These are phyloP conservation scores for Falco cherrug DNA, from an alignment of 2,797 vertebrate species.

Conservation along the genomic window DNA sequence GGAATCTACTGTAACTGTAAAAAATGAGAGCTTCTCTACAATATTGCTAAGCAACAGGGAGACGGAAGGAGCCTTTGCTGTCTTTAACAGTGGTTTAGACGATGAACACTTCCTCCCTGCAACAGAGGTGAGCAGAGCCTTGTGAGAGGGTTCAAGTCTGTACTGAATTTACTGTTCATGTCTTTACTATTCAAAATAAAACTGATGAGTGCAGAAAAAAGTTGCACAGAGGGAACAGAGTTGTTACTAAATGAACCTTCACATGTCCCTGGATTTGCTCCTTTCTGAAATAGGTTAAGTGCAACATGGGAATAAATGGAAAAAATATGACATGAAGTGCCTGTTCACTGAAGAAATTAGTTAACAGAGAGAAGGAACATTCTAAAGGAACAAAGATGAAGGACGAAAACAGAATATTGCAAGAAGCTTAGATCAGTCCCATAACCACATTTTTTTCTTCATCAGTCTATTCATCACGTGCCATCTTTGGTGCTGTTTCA, in stretches of 20 bases:
- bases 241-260: not conserved
- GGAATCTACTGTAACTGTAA: not conserved
- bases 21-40: not conserved
- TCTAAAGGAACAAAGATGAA: not conserved
- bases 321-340: not conserved
- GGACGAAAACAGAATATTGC: not conserved
- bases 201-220: not conserved
- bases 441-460: not conserved
- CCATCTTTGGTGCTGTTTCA: not conserved
- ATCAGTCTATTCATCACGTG: not conserved
- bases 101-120: not conserved
- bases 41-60: not conserved
- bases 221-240: not conserved
- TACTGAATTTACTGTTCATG: not conserved
- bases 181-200: not conserved
- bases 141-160: not conserved
- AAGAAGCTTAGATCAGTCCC: not conserved
- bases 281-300: not conserved
- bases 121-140: not conserved
- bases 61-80: not conserved
- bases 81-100: not conserved
- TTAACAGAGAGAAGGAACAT: not conserved
- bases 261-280: not conserved
- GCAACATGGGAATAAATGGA: not conserved
- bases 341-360: not conserved